Percentiles rank a stretch among this genome's conserved stretches.
These are phyloP conservation scores for Rhimphoctona megacephalus DNA, from an alignment of 2,888 invertebrate species.

Conservation along the genomic window DNA sequence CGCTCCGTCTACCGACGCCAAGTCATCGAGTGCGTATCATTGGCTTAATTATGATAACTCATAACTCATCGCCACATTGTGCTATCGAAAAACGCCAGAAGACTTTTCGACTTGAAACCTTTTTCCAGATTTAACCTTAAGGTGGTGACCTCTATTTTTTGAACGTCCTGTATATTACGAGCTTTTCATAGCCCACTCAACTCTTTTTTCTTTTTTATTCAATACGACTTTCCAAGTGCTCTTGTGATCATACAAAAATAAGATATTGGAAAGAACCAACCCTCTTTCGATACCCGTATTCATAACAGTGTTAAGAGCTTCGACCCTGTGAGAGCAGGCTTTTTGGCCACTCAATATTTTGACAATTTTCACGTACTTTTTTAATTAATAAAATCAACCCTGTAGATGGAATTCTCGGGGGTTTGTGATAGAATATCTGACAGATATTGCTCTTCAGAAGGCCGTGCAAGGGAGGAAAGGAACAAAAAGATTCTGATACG, in stretches of 20 bases:
- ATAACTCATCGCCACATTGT: background rate
- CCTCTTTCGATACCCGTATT: background rate
- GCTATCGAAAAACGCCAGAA: background rate
- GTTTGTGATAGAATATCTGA: background rate
- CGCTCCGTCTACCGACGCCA: constrained; percentile 1
- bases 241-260: background rate
- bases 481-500: background rate
- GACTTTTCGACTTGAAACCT: background rate
- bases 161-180: constrained; percentile 14
- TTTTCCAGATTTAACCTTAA: background rate
- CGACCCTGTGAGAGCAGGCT: background rate
- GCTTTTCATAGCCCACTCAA: background rate
- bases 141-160: background rate
- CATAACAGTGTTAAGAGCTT: background rate
- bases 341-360: background rate
- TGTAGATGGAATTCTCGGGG: background rate
- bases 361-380: constrained; percentile 1
- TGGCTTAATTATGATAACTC: background rate
- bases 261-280: constrained; percentile 17
- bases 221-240: background rate
- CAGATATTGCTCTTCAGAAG: background rate
- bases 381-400: constrained; percentile 1
- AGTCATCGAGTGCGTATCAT: background rate
- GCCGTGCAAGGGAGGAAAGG: background rate
- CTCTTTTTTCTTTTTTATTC: background rate